Conservation (phyloP, 2,888 invertebrate species). For the Heliconius ethilla region DNA sequence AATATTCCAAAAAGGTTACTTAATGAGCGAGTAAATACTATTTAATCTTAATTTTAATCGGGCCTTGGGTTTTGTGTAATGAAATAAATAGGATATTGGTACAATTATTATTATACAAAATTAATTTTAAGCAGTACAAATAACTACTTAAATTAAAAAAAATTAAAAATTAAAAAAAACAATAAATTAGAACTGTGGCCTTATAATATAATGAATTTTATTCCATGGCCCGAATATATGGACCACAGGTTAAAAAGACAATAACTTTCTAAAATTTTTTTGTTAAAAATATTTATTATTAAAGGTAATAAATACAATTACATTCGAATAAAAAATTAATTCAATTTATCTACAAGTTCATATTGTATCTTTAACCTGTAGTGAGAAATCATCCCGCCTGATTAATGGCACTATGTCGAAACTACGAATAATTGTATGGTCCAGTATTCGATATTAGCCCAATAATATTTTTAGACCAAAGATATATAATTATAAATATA, state of each 20-base stretch:
- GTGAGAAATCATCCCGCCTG: slow-evolving; percentile 31
- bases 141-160: not conserved
- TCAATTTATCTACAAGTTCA: not conserved
- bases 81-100: not conserved
- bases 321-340: not conserved
- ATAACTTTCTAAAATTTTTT: not conserved
- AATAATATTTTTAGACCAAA: slow-evolving; percentile 53
- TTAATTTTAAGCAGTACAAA: not conserved
- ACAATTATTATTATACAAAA: not conserved
- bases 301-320: not conserved
- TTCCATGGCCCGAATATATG: slow-evolving; percentile 20
- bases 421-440: slow-evolving; percentile 55
- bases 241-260: slow-evolving; percentile 28
- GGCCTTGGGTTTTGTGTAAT: slow-evolving; percentile 11
- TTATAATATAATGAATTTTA: slow-evolving; percentile 10
- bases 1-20: slow-evolving; percentile 35
- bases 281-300: not conserved
- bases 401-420: slow-evolving; percentile 53
- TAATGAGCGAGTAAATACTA: slow-evolving; percentile 39
- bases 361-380: slow-evolving; percentile 33
- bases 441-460: slow-evolving; percentile 58
- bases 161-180: not conserved
- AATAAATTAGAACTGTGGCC: slow-evolving; percentile 10
- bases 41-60: slow-evolving; percentile 37
- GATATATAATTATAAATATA: slow-evolving; percentile 51